Conservation (phyloP, 30 jellyfish, hydroid and myxozoan species). For the Pelagia noctiluca region DNA sequence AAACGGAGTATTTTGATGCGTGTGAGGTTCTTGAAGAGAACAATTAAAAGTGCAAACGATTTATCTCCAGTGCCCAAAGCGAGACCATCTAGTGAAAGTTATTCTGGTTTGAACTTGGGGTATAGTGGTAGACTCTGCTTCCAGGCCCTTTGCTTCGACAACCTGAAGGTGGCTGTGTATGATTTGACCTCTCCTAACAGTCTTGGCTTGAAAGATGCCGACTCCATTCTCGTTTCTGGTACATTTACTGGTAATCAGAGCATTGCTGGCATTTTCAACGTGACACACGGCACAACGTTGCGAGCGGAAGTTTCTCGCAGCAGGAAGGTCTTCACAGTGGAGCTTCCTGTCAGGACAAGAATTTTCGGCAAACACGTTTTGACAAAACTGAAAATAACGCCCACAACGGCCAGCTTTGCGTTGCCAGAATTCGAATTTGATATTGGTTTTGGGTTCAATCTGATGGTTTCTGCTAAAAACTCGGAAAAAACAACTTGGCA, state of each 20-base stretch:
- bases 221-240: slow-evolving; percentile 18
- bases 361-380: slow-evolving; percentile 14
- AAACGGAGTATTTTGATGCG: slow-evolving; percentile 19
- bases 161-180: slow-evolving; percentile 11
- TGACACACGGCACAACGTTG: slow-evolving; percentile 6
- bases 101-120: slow-evolving; percentile 16
- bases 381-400: slow-evolving; percentile 5
- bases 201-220: background rate
- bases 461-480: slow-evolving; percentile 37
- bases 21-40: slow-evolving; percentile 18
- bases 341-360: background rate
- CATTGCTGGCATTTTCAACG: slow-evolving; percentile 43
- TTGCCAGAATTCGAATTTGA: slow-evolving; percentile 15
- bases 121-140: slow-evolving; percentile 55
- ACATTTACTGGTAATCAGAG: slow-evolving; percentile 20
- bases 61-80: slow-evolving; percentile 15
- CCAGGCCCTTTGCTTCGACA: slow-evolving; percentile 54
- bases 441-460: slow-evolving; percentile 1
- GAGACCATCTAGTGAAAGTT: slow-evolving; percentile 10
- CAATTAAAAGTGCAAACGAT: background rate
- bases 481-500: slow-evolving; percentile 35
- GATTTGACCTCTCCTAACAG: background rate
- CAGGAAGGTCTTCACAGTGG: slow-evolving; percentile 16
- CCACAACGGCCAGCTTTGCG: slow-evolving; percentile 4
- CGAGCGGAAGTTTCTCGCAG: slow-evolving; percentile 39